These are phyloP conservation scores for Epinotia bilunana DNA, from an alignment of 2,888 invertebrate species.

Conservation along the genomic window DNA sequence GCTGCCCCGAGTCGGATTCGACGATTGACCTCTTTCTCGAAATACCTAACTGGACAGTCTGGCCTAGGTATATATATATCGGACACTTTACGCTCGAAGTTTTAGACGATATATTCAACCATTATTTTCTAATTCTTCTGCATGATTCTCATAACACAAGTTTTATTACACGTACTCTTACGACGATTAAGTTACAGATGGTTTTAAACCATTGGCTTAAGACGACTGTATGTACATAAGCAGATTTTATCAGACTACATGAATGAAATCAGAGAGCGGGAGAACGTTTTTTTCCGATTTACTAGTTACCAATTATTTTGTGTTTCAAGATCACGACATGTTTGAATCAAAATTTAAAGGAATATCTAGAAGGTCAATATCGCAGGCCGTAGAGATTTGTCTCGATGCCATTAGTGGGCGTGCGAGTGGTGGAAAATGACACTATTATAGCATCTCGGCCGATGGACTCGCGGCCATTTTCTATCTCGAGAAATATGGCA, in stretches of 20 bases:
- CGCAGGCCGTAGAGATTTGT: slow-evolving; percentile 32
- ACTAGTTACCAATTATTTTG: background rate
- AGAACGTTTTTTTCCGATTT: background rate
- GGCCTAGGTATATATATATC: too few species aligned
- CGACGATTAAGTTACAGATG: too few species aligned
- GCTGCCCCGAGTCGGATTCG: too few species aligned
- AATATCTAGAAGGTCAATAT: slow-evolving; percentile 32
- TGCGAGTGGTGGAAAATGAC: slow-evolving; percentile 43
- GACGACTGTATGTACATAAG: too few species aligned
- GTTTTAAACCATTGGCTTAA: too few species aligned
- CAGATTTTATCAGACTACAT: too few species aligned
- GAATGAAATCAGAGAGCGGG: too few species aligned
- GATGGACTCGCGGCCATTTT: slow-evolving; percentile 42
- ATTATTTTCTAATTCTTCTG: background rate
- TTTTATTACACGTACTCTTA: too few species aligned
- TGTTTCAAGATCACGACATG: background rate
- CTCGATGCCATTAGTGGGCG: slow-evolving; percentile 37
- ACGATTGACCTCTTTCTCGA: too few species aligned
- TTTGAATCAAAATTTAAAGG: background rate
- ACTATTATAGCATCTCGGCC: slow-evolving; percentile 44
- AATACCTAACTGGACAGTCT: too few species aligned
- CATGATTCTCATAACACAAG: background rate
- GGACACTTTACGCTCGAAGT: too few species aligned
- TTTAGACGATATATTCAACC: slow-evolving; percentile 12
- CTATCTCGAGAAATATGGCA: slow-evolving; percentile 45